Percentiles rank a stretch among this genome's conserved stretches.
phyloP scores from a whole-genome alignment of 2,888 invertebrate genomes.

The Argynnis bischoffii region DNA sequence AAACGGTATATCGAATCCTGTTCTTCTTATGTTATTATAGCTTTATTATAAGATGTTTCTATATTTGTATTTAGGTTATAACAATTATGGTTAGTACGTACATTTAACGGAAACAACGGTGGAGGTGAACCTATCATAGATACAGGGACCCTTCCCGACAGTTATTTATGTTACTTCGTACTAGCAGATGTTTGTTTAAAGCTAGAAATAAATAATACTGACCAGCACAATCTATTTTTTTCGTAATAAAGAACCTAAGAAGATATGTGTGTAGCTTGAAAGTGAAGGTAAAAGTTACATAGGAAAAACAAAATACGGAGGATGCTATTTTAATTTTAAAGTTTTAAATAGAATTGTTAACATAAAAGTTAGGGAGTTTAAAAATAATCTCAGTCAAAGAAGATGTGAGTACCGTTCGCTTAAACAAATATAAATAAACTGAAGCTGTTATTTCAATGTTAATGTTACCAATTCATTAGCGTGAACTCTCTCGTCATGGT shows the following conservation, averaged over 20 bases:
- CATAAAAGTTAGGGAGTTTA: no score
- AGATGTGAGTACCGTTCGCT: no score
- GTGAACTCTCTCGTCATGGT: slow-evolving; percentile 14
- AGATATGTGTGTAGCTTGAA: no score
- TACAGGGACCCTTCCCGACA: slow-evolving; percentile 46
- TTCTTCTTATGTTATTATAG: no score
- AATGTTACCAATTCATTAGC: neutral
- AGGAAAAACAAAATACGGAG: neutral
- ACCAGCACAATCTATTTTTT: neutral
- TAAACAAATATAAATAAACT: neutral
- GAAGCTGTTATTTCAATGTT: neutral
- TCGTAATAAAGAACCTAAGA: neutral
- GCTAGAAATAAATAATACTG: neutral
- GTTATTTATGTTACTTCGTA: slow-evolving; percentile 53
- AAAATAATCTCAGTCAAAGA: no score
- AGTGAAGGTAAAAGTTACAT: neutral
- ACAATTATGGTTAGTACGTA: slow-evolving; percentile 27
- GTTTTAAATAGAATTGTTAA: no score
- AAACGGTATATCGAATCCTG: no score
- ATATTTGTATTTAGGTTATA: neutral
- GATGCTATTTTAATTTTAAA: neutral
- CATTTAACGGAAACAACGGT: slow-evolving; percentile 64
- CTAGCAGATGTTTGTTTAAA: neutral
- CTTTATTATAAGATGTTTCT: no score
- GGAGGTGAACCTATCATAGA: slow-evolving; percentile 48